Conservation (phyloP, 2,113 vertebrate genomes). For the Dasyprocta punctata region DNA sequence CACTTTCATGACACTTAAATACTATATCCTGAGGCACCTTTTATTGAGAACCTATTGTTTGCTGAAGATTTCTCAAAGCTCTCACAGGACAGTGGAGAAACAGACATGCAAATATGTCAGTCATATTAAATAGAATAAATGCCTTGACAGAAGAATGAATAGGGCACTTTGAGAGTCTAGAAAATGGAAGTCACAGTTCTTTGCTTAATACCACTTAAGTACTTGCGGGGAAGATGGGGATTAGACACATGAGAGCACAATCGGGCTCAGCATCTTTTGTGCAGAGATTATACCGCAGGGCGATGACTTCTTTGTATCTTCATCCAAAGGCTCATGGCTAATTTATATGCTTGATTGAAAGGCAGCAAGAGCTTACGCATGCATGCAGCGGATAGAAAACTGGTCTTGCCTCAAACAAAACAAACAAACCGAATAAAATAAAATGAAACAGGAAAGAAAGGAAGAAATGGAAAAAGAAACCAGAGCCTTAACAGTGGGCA, state of each 20-base stretch:
- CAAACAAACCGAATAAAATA: conserved; percentile 29
- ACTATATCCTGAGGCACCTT: neutral
- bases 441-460: neutral
- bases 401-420: conserved; percentile 49
- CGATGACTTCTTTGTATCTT: conserved; percentile 42
- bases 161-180: neutral
- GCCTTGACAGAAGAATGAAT: neutral
- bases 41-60: neutral
- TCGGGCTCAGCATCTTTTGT: conserved; percentile 58
- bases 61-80: neutral
- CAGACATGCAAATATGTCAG: neutral
- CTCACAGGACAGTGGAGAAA: neutral
- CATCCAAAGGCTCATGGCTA: conserved; percentile 60
- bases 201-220: conserved; percentile 63
- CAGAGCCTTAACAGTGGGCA: conserved; percentile 32
- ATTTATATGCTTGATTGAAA: conserved; percentile 68
- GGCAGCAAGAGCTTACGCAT: conserved; percentile 16
- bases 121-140: conserved; percentile 8
- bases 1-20: neutral
- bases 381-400: conserved; percentile 12
- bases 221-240: conserved; percentile 40
- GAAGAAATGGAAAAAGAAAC: conserved; percentile 26
- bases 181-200: conserved; percentile 56
- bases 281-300: conserved; percentile 22
- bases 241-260: conserved; percentile 57